Evolutionary conservation across 2,113 vertebrate genomes (phyloP).

Genomic region (Melanerpes formicivorus): DNA sequence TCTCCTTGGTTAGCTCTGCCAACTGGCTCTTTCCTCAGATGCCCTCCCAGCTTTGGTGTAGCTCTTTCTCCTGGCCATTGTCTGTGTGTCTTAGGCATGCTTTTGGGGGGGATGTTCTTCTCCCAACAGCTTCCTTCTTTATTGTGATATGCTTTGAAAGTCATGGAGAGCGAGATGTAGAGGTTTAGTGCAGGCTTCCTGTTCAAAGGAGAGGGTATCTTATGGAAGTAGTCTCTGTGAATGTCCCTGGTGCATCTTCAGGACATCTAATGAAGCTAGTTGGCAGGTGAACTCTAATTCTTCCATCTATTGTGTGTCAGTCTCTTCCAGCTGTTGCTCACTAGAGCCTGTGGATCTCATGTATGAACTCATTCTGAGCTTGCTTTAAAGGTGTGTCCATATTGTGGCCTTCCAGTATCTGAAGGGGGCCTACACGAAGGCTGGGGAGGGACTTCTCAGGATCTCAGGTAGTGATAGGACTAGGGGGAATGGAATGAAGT

Average conservation of each 20-base stretch:
- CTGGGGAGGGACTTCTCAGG: too few relatives aligned
- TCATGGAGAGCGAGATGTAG: not conserved
- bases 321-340: not conserved
- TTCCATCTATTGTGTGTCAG: not conserved
- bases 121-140: not conserved
- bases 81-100: not conserved
- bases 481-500: too few relatives aligned
- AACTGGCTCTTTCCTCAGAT: not conserved
- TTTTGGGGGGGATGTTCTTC: not conserved
- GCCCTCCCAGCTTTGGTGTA: not conserved
- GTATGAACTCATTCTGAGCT: not conserved
- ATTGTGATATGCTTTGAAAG: not conserved
- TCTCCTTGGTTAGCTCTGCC: not conserved
- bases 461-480: too few relatives aligned
- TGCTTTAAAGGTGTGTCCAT: not conserved
- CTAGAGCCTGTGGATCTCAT: not conserved
- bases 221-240: not conserved
- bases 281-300: not conserved
- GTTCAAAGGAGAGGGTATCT: not conserved
- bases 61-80: not conserved
- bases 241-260: not conserved
- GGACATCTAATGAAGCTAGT: not conserved
- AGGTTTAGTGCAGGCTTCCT: not conserved
- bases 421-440: too few relatives aligned
- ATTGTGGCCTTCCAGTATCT: too few relatives aligned